A percentile compares a stretch with the other conserved stretches of the same genome.
Conservation (phyloP, 2,888 invertebrate species). For the Acronicta leporina region DNA sequence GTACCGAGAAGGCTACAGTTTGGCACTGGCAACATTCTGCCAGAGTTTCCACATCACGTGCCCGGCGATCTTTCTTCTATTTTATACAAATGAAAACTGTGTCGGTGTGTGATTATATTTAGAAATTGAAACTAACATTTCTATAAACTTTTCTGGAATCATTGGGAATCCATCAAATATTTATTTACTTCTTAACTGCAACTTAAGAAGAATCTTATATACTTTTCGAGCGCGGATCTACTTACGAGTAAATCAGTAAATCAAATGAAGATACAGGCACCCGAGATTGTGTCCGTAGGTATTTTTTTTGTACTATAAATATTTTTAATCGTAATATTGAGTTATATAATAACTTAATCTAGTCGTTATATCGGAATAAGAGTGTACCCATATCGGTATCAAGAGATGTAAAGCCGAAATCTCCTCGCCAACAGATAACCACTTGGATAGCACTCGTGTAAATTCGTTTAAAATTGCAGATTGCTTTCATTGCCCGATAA, state of each 20-base stretch:
- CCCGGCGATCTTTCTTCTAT: constrained; percentile 61
- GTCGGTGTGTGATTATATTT: constrained; percentile 44
- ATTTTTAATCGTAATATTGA: too few relatives aligned
- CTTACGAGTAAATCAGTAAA: too few relatives aligned
- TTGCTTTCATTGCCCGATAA: constrained; percentile 55
- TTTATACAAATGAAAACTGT: constrained; percentile 63
- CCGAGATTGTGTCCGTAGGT: too few relatives aligned
- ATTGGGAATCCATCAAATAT: too few relatives aligned
- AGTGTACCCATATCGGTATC: background rate
- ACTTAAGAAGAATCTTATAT: too few relatives aligned
- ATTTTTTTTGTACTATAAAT: too few relatives aligned
- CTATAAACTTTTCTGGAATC: too few relatives aligned
- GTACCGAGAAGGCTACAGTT: constrained; percentile 86
- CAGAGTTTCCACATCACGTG: constrained; percentile 69
- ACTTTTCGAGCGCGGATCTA: too few relatives aligned
- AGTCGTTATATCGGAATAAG: too few relatives aligned
- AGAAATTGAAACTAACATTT: constrained; percentile 22
- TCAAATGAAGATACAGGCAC: too few relatives aligned
- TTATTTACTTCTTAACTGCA: too few relatives aligned
- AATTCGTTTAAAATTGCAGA: constrained; percentile 53
- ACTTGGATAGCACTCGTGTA: constrained; percentile 56
- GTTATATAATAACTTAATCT: too few relatives aligned
- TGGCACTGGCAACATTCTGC: constrained; percentile 75
- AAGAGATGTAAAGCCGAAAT: constrained; percentile 61
- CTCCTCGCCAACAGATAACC: constrained; percentile 55